Base-by-base conservation (phyloP, 2,888 invertebrate genomes). In the Pachycephus smyrnensis region DNA sequence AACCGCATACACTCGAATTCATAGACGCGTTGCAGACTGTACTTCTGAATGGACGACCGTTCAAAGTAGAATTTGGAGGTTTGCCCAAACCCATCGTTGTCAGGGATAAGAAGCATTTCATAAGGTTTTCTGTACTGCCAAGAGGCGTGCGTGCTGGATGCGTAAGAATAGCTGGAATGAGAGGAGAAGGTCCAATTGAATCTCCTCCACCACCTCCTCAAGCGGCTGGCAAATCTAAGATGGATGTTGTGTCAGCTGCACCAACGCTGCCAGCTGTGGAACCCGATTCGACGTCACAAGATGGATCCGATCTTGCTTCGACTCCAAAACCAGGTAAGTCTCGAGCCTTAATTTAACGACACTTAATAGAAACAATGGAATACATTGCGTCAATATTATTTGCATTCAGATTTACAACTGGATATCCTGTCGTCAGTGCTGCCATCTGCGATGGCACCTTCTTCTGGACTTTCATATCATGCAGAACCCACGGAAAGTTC, bases 11-110 rank as follows among this genome's bases (percentile, higher is more conserved):
- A 0, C 92, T 98, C 32, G 95, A 96, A 85, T 97, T 98, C 89
- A 95, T 95, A 35, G 96, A 97, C 88, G 94, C 95, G 3, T 92
- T 97, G 69, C 92, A 94, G 85, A 96, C 95, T 12, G 96, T 96
- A 0, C 92, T 97, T 75, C 94, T 97, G 77, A 96, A 97, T 88
- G 96, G 96, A 74, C 94, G 95, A 85, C 94, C 96, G 1, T 95
- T 96, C 86, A 94, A 94, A 88, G 95, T 97, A 1, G 96, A 97
- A 87, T 98, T 96, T 89, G 97, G 97, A 33, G 97, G 96, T 55
- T 91, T 97, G 78, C 97, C 97, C 0, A 96, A 96, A 88, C 96
- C 96, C 4, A 94, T 97, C 79, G 93, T 94, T 77, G 92, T 97
- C 2, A 94, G 94, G n/a, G 95, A 94, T 37, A 95, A 94, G 83